These are phyloP conservation scores for Chloroceryle amazona DNA, from an alignment of 2,797 vertebrate genomes.

Conservation along the genomic window DNA sequence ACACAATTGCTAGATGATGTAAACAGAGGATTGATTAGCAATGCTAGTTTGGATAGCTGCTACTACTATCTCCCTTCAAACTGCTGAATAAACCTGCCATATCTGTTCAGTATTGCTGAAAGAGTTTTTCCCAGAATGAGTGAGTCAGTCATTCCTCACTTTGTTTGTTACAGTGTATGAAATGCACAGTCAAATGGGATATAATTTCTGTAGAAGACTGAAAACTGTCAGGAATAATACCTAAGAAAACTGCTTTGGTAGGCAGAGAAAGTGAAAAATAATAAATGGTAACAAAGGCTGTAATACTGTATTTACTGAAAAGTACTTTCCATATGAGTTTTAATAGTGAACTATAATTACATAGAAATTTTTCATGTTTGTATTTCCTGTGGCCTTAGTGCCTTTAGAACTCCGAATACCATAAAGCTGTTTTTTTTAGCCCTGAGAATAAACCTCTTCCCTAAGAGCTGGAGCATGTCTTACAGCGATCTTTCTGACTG, in stretches of 20 bases:
- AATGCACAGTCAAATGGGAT: background rate
- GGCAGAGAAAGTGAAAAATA: background rate
- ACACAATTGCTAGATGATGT: background rate
- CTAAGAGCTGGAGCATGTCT: background rate
- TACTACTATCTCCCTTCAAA: accelerated
- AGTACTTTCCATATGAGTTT: background rate
- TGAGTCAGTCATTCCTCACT: accelerated
- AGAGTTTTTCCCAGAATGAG: background rate
- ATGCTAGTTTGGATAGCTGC: background rate
- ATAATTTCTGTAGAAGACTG: background rate
- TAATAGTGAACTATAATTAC: background rate
- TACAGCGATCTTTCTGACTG: background rate
- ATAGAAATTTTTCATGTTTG: background rate
- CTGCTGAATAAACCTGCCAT: background rate
- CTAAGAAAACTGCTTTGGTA: background rate
- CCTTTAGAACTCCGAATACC: background rate
- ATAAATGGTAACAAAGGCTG: background rate
- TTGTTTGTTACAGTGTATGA: background rate
- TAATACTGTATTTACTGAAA: background rate
- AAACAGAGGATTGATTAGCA: background rate
- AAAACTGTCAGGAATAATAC: background rate
- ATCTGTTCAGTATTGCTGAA: background rate
- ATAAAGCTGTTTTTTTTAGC: background rate
- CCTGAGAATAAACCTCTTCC: background rate
- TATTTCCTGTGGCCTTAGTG: background rate